These are phyloP conservation scores for Heterodera schachtii DNA, from an alignment of 1,140 invertebrate genomes.

Conservation along the genomic window DNA sequence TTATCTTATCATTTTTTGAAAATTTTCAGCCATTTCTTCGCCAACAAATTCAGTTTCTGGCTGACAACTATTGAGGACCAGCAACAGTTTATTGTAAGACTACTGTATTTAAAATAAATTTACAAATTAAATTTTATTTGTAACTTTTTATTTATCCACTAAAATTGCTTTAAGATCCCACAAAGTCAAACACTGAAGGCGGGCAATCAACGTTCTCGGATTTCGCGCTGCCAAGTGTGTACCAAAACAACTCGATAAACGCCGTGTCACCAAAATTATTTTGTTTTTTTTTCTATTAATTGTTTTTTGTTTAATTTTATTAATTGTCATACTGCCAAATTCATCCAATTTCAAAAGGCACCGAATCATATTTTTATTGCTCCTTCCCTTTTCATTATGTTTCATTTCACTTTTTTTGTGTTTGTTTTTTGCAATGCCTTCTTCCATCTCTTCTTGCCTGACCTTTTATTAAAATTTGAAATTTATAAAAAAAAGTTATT, in stretches of 20 bases:
- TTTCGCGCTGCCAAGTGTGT: slow-evolving; percentile 94
- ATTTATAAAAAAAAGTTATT: too few species aligned
- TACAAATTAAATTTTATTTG: slow-evolving; percentile 69
- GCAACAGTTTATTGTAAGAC: slow-evolving; percentile 71
- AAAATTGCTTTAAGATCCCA: slow-evolving; percentile 73
- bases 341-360: too few species aligned
- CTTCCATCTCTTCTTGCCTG: too few species aligned
- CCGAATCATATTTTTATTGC: too few species aligned
- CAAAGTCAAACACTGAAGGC: slow-evolving; percentile 87
- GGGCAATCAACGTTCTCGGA: slow-evolving; percentile 78
- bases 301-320: too few species aligned
- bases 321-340: too few species aligned
- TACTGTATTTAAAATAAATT: slow-evolving; percentile 13
- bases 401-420: too few species aligned
- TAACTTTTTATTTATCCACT: slow-evolving; percentile 3
- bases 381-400: too few species aligned
- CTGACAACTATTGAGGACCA: slow-evolving; percentile 86
- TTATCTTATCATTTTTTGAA: neutral
- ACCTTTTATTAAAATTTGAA: too few species aligned
- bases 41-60: slow-evolving; percentile 98
- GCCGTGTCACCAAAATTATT: too few species aligned
- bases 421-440: too few species aligned
- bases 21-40: slow-evolving; percentile 78
- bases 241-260: slow-evolving; percentile 67
- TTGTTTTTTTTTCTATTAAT: too few species aligned